Percentiles rank a stretch among this genome's conserved stretches.
phyloP scores from a whole-genome alignment of 2,888 invertebrate species.

The Seira musarum region DNA sequence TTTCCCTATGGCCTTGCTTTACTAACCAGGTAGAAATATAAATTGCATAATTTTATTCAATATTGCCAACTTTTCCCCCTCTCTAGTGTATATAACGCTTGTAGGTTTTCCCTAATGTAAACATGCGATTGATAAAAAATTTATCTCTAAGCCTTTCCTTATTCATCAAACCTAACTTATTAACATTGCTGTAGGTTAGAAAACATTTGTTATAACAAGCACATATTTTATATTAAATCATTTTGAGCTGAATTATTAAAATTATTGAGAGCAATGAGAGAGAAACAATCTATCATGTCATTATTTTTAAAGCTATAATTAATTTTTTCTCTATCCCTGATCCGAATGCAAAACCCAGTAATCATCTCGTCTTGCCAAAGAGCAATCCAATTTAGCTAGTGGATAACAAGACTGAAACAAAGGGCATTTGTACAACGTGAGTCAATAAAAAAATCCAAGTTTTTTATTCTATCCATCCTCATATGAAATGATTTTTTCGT shows the following conservation, averaged over 20 bases:
- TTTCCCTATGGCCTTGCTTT: background rate
- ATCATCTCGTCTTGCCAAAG: constrained; percentile 44
- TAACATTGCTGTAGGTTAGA: too few species aligned
- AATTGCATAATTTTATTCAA: too few species aligned
- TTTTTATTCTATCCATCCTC: background rate
- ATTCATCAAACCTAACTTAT: background rate
- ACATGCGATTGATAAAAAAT: constrained; percentile 4
- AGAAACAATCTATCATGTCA: constrained; percentile 49
- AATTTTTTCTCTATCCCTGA: constrained; percentile 44
- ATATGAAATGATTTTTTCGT: background rate
- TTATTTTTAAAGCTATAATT: constrained; percentile 32
- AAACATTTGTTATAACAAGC: too few species aligned
- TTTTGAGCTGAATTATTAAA: constrained; percentile 14
- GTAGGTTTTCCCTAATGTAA: constrained; percentile 14
- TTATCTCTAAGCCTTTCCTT: background rate
- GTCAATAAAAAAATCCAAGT: background rate
- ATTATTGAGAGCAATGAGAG: background rate
- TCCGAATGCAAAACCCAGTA: constrained; percentile 43
- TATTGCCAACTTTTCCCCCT: constrained; percentile 4
- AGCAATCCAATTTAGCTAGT: constrained; percentile 43
- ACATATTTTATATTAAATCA: background rate
- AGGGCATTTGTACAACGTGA: background rate
- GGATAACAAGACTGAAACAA: constrained; percentile 1
- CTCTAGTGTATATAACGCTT: constrained; percentile 2
- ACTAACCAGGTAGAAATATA: constrained; percentile 26